Conservation (phyloP, 2,113 vertebrate genomes). For the Cranoglanis bouderius region DNA sequence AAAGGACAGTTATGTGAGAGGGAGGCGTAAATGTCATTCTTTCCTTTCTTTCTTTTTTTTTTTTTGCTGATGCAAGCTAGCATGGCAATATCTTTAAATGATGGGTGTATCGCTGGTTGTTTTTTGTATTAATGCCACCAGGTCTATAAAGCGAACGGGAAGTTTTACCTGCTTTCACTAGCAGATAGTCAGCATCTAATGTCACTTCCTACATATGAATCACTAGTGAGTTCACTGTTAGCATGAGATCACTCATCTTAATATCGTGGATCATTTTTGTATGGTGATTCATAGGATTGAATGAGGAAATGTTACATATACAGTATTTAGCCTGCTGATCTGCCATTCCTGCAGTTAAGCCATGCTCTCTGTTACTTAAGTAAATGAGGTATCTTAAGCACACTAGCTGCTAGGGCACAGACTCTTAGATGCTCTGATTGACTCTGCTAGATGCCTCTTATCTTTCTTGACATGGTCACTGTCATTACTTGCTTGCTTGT, state of each 20-base stretch:
- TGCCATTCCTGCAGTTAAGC: neutral
- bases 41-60: neutral
- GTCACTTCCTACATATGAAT: neutral
- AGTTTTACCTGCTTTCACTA: neutral
- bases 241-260: neutral
- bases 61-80: neutral
- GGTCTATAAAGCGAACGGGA: neutral
- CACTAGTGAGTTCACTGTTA: neutral
- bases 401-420: neutral
- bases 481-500: neutral
- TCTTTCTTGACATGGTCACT: neutral
- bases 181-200: neutral
- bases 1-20: neutral
- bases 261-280: neutral
- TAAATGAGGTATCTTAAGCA: neutral
- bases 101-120: neutral
- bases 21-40: neutral
- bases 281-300: neutral
- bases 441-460: neutral
- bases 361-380: neutral
- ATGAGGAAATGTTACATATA: neutral
- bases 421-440: neutral
- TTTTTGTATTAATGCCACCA: neutral
- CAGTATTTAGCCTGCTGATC: neutral
- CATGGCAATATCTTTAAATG: slow-evolving; percentile 6